These are phyloP conservation scores for Thymallus thymallus DNA, from an alignment of 2,113 vertebrate species.

Conservation along the genomic window DNA sequence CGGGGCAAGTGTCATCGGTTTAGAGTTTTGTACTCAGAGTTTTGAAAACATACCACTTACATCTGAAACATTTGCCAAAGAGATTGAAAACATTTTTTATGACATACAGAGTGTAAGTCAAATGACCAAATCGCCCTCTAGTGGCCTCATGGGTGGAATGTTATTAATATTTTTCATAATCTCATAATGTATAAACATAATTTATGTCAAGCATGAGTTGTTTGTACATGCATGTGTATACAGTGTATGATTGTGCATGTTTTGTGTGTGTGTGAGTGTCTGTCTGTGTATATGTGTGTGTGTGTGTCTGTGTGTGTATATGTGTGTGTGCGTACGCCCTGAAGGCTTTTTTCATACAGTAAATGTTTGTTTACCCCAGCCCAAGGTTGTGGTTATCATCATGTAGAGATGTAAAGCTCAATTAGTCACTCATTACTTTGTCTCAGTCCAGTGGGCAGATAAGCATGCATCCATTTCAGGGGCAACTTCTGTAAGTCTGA, in stretches of 20 bases:
- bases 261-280: not conserved
- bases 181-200: no score
- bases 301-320: not conserved
- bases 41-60: no score
- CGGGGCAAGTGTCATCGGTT: no score
- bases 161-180: no score
- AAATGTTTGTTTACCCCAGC: constrained; percentile 29
- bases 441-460: constrained; percentile 44
- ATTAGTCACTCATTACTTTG: constrained; percentile 50
- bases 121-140: no score
- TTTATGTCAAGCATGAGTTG: not conserved
- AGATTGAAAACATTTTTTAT: no score
- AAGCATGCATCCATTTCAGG: constrained; percentile 29
- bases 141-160: no score
- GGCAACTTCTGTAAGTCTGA: constrained; percentile 16
- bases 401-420: constrained; percentile 35
- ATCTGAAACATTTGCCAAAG: no score
- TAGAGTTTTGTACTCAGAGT: no score
- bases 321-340: not conserved
- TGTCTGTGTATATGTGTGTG: not conserved
- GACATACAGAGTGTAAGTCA: no score
- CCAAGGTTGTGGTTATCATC: constrained; percentile 44
- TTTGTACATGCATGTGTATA: not conserved
- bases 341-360: not conserved
- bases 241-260: not conserved